These are phyloP conservation scores for Archivesica marissinica DNA, from an alignment of 1,140 invertebrate species.

Conservation along the genomic window DNA sequence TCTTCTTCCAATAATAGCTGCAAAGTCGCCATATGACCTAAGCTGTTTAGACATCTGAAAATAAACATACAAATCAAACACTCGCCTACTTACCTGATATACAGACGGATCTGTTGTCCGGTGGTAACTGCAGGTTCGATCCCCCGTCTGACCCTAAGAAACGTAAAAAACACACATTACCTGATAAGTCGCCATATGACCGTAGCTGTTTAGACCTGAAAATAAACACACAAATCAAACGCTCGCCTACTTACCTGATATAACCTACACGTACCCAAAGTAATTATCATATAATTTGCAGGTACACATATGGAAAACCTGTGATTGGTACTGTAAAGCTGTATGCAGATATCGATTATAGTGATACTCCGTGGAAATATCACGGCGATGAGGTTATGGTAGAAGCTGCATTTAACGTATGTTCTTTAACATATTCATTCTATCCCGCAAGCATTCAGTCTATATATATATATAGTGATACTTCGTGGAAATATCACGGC, in stretches of 20 bases:
- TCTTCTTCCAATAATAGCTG: too few relatives aligned
- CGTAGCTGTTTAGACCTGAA: background rate
- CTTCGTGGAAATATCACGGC: conserved; percentile 54
- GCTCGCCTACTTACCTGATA: background rate
- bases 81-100: too few relatives aligned
- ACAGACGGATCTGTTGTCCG: too few relatives aligned
- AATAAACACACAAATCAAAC: background rate
- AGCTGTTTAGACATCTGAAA: too few relatives aligned
- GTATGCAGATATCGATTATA: conserved; percentile 45
- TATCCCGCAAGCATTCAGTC: too few relatives aligned
- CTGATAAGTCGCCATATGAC: too few relatives aligned
- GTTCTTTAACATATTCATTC: background rate
- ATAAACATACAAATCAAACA: too few relatives aligned
- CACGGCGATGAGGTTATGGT: conserved; percentile 58
- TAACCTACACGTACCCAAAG: background rate
- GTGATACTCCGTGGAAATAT: conserved; percentile 49
- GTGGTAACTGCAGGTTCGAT: too few relatives aligned
- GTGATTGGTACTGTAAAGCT: conserved; percentile 46
- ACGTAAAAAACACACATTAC: too few relatives aligned
- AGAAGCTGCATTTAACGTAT: conserved; percentile 45
- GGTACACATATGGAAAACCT: conserved; percentile 61
- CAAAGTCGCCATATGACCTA: too few relatives aligned
- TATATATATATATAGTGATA: conserved; percentile 19
- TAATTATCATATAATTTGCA: conserved; percentile 22
- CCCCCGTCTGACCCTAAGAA: too few relatives aligned